A percentile compares a stretch with the other conserved stretches of the same genome.
phyloP scores from a whole-genome alignment of 1,140 invertebrate genomes.

The Neodiprion pinetum region DNA sequence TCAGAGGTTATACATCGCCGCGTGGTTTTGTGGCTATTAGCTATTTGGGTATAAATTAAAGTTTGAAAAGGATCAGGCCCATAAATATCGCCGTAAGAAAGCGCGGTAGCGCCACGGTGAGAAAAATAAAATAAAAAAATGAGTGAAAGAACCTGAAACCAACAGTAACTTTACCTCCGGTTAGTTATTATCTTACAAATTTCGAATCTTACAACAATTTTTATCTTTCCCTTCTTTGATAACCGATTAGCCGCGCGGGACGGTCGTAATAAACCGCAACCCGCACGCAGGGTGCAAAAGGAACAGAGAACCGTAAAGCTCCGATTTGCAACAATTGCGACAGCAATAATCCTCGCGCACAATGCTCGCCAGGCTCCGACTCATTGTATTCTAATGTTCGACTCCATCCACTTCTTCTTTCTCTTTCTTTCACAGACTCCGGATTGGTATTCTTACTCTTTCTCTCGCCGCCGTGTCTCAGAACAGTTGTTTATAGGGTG shows the following conservation, averaged over 20 bases:
- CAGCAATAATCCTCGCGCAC: neutral
- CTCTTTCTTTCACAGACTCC: too few species aligned
- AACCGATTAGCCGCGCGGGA: too few species aligned
- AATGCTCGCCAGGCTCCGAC: neutral
- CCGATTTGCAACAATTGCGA: neutral
- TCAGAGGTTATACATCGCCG: neutral
- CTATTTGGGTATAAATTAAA: conserved; percentile 6
- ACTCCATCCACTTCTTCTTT: neutral
- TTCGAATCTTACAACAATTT: neutral
- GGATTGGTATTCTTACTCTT: too few species aligned
- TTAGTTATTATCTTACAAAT: neutral
- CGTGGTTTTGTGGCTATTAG: neutral
- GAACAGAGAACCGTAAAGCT: neutral
- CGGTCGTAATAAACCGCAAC: too few species aligned
- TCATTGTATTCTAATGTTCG: conserved; percentile 1
- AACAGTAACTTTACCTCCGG: too few species aligned
- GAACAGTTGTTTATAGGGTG: too few species aligned
- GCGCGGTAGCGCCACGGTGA: too few species aligned
- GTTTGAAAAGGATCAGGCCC: neutral
- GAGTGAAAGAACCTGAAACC: too few species aligned
- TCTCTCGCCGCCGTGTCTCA: too few species aligned
- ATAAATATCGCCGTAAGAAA: neutral
- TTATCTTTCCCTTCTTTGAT: too few species aligned
- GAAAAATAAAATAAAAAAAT: neutral
- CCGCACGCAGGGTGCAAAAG: too few species aligned